Base-by-base conservation (phyloP, 2,113 vertebrate species). In the Oreochromis aureus region DNA sequence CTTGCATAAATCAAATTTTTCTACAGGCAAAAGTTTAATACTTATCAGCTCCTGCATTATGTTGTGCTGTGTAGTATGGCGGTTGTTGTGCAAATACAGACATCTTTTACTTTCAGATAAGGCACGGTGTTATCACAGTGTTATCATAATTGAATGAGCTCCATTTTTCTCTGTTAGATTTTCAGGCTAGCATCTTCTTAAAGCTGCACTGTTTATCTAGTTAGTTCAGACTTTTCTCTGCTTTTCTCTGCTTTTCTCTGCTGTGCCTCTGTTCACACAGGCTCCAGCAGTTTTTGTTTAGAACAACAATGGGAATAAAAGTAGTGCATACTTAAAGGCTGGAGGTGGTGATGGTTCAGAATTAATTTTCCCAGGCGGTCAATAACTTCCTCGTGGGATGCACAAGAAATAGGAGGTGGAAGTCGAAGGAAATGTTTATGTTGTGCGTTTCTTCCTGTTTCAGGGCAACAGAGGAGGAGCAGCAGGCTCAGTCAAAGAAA, bases 281-380 rank as follows among this genome's bases (percentile, higher is more conserved):
- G 24, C 54, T 46, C 61, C 86, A 82, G 85, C 76, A 89, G 91
- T 88, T 92, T 69, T 89, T 81, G 63, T 87, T 46, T 61, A 18
- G 71, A 78, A 82, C 7, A 94, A 96, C 95, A 96, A 97, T 95
- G 86, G 89, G 83, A 87, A 88, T 94, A 92, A 94, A 94, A 88
- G 69, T 83, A 55, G 69, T 5, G 6, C 27, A 55, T 41, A 92
- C 90, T 93, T 93, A 76, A 91, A 94, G 94, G 91, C 86, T 85
- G 61, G 71, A 92, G 82, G 81, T 88, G 88, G 73, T 61, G 48
- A 92, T 85, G 81, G 88, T 86, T 87, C 30, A 53, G 83, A 93
- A 92, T 97, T 81, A 96, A 97, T 98, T 97, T 97, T 97, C 97
- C 97, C 97, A 98, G 97, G 96, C 96, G 93, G 97, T 96, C 93